Base-by-base conservation (phyloP, 2,888 invertebrate genomes). In the Nemotelus pantherinus region DNA sequence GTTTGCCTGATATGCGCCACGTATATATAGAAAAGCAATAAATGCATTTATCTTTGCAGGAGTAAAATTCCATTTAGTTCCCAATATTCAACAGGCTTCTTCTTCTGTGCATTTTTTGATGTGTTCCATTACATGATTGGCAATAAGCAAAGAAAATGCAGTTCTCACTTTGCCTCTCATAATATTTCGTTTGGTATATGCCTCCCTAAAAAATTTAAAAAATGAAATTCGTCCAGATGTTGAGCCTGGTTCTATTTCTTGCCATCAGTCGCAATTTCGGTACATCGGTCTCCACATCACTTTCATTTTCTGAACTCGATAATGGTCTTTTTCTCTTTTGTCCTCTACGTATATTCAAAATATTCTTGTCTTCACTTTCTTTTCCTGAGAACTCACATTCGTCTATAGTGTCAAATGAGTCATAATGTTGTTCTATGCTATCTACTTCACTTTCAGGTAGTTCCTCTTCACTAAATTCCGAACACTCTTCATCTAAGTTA, bases 311-410 rank as follows among this genome's bases (percentile, higher is more conserved):
- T 25, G 25, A 25, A 25, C 25, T 25, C 25, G 25, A 25, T 25
- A 25, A 25, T 25, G 25, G 25, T 25, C 25, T 25, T 25, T 25
- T 25, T 25, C 44, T 41, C 60, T 60, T 60, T 76, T 50, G 39
- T 76, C 76, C 65, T 65, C 76, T 76, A 50, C 65, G 65, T 53
- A 41, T 64, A 76, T 76, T 76, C 53, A 76, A 76, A 76, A 65
- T 76, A 76, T 65, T 65, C 25, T 25, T 25, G 25, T 25, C 1
- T 25, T 25, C 25, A 25, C 25, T 25, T 25, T 25, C 25, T 25
- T 25, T 25, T 25, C 25, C 25, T 25, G 25, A 25, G 25, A 25
- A 25, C 25, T 25, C 64, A 47, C 1, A 75, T 75, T 41, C 75
- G 3, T 64, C 2, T 2, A 2, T 75, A 64, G 65, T 65, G 64